phyloP scores from a whole-genome alignment of 2,113 vertebrate species.

The Paradisaea rubra region DNA sequence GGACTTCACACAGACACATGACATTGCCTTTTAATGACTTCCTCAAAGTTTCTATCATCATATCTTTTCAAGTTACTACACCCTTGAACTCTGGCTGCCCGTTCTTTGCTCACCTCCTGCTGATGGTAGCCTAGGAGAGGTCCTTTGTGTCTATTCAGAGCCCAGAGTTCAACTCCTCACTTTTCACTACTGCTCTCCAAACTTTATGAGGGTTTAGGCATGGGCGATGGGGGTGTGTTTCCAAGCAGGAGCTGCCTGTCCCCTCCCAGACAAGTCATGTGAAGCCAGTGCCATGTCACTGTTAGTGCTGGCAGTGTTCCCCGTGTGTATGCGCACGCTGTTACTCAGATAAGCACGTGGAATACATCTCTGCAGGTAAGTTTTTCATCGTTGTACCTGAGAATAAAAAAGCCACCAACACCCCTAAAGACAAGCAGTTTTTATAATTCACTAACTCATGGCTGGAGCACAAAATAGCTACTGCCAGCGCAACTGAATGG shows the following conservation, averaged over 20 bases:
- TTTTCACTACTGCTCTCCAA: not conserved
- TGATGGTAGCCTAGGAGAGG: not conserved
- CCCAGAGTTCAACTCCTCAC: not conserved
- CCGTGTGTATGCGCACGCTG: not conserved
- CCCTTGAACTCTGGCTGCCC: not conserved
- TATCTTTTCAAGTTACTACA: not conserved
- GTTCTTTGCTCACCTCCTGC: slow-evolving; percentile 19
- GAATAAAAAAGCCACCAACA: not conserved
- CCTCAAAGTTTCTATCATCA: not conserved
- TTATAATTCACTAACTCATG: not conserved
- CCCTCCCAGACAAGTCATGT: slow-evolving; percentile 54
- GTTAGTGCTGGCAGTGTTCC: not conserved
- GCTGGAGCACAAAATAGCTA: not conserved
- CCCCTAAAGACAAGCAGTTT: not conserved
- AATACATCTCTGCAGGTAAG: not conserved
- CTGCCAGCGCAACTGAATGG: not conserved
- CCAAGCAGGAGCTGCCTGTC: slow-evolving; percentile 36
- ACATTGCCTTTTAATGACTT: not conserved
- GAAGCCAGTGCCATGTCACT: slow-evolving; percentile 26
- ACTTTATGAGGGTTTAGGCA: not conserved
- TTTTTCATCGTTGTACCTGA: not conserved
- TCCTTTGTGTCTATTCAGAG: not conserved
- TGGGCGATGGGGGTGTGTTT: not conserved
- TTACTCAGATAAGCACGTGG: not conserved
- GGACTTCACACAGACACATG: not conserved